Evolutionary conservation across 2,113 vertebrate genomes (phyloP).

Genomic region (Dissostichus mawsoni): DNA sequence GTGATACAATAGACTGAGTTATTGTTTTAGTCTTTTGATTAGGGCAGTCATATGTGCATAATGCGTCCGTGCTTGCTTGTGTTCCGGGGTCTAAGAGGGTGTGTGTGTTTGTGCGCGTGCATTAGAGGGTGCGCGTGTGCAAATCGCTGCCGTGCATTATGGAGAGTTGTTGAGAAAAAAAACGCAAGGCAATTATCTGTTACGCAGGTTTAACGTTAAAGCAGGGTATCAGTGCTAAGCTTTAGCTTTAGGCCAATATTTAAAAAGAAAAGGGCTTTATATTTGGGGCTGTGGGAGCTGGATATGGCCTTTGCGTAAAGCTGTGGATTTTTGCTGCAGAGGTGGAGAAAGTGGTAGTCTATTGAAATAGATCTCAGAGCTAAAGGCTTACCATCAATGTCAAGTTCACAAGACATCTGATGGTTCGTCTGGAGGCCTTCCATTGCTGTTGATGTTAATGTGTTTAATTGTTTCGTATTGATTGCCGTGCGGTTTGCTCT

Average conservation of each 20-base stretch:
- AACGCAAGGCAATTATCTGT: slow-evolving; percentile 75
- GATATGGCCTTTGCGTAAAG: slow-evolving; percentile 68
- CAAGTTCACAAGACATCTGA: slow-evolving; percentile 80
- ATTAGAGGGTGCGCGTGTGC: slow-evolving; percentile 16
- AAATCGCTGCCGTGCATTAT: slow-evolving; percentile 50
- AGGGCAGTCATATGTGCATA: slow-evolving; percentile 78
- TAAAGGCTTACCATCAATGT: slow-evolving; percentile 77
- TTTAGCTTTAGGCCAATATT: slow-evolving; percentile 79
- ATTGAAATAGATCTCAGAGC: slow-evolving; percentile 72
- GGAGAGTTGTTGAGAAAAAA: slow-evolving; percentile 49
- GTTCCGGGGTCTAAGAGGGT: slow-evolving; percentile 36
- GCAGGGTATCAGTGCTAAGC: slow-evolving; percentile 75
- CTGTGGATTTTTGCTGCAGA: slow-evolving; percentile 72
- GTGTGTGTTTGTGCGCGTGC: slow-evolving; percentile 28
- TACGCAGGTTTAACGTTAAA: slow-evolving; percentile 75
- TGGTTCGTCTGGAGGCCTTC: slow-evolving; percentile 72
- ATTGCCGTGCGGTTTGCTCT: slow-evolving; percentile 78
- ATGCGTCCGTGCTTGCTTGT: slow-evolving; percentile 59
- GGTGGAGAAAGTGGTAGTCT: slow-evolving; percentile 78
- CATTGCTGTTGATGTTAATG: slow-evolving; percentile 82
- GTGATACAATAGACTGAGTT: slow-evolving; percentile 79
- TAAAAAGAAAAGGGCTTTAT: slow-evolving; percentile 75
- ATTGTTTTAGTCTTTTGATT: slow-evolving; percentile 84
- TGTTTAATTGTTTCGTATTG: slow-evolving; percentile 87
- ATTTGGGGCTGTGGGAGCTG: slow-evolving; percentile 69